phyloP scores from a whole-genome alignment of 1,140 invertebrate species.

The Bombus fervidus region DNA sequence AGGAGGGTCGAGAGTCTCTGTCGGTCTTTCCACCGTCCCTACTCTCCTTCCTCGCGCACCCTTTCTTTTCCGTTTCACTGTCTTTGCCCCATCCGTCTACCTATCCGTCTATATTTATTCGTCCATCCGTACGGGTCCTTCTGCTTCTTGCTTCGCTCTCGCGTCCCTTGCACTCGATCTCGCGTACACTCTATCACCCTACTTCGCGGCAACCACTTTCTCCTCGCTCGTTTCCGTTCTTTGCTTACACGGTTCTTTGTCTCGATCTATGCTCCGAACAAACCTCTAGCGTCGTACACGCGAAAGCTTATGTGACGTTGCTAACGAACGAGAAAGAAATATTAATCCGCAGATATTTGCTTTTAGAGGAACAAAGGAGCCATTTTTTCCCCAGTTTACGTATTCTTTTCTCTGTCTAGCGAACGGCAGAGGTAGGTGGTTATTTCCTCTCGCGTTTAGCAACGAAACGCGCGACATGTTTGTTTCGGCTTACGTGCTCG shows the following conservation, averaged over 20 bases:
- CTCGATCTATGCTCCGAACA: not conserved
- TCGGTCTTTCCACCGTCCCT: not conserved
- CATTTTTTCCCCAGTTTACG: not conserved
- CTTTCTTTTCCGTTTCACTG: not conserved
- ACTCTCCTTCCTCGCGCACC: not conserved
- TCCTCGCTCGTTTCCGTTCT: not conserved
- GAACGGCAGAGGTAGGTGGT: not conserved
- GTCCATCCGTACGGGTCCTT: too few species aligned
- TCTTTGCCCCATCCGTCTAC: not conserved
- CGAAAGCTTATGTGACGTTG: too few species aligned
- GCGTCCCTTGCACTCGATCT: not conserved
- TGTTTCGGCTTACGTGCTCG: not conserved
- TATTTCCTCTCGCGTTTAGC: not conserved
- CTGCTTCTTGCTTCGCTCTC: too few species aligned
- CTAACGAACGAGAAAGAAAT: not conserved
- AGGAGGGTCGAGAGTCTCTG: slow-evolving; percentile 47
- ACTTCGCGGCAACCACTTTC: slow-evolving; percentile 3
- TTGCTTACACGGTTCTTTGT: not conserved
- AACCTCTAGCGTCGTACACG: not conserved
- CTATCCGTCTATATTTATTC: slow-evolving; percentile 19
- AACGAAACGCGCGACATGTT: not conserved
- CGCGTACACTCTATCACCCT: not conserved
- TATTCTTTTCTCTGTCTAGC: not conserved
- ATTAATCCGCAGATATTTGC: not conserved
- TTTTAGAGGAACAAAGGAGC: too few species aligned